Base-by-base conservation (phyloP, 2,888 invertebrate species). In the Drosophila lacicola region DNA sequence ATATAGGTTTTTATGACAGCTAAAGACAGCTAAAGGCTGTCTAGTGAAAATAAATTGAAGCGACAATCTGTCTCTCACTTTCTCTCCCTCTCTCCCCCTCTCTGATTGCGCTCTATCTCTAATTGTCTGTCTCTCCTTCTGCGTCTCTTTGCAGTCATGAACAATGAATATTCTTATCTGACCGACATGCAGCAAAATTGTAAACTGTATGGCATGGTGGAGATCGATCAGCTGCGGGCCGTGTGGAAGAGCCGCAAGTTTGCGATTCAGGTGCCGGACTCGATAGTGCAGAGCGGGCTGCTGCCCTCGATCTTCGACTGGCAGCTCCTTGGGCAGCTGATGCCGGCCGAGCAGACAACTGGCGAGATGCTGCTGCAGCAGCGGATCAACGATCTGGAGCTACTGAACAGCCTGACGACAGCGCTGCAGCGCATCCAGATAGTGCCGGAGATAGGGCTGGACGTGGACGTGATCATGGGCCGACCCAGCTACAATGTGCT, bases 261-360 rank as follows among this genome's bases (percentile, higher is more conserved):
- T 19, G 19, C 58, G 0, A 36, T 80, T 5, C 47, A 64, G 25
- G 60, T 70, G 25, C 64, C 77, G 19, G 58, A 57, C 5, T 25
- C 62, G 6, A 21, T 80, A 3, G 55, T 76, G 14, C 49, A 56
- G 21, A 70, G 55, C 21, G 67, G 78, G 1, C 49, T 80, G 8
- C 17, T 78, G 25, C 73, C 69, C 0, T 74, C 77, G 56, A 74
- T 78, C 13, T 80, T 78, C 9, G 78, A 78, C n/a, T 78, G 80
- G 78, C 33, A 49, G 2, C 39, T 80, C 4, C 5, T 78, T 11
- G 19, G 47, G 0, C 47, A 70, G n/a, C 11, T 78, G 33, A 70
- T 80, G 77, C 53, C 70, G 10, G 10, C 58, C 6, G 65, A 67
- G 13, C 72, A 80, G 29, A 8, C 39, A 0, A 29, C n/a, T n/a